phyloP scores from a whole-genome alignment of 2,113 vertebrate genomes.

The Gopherus flavomarginatus region DNA sequence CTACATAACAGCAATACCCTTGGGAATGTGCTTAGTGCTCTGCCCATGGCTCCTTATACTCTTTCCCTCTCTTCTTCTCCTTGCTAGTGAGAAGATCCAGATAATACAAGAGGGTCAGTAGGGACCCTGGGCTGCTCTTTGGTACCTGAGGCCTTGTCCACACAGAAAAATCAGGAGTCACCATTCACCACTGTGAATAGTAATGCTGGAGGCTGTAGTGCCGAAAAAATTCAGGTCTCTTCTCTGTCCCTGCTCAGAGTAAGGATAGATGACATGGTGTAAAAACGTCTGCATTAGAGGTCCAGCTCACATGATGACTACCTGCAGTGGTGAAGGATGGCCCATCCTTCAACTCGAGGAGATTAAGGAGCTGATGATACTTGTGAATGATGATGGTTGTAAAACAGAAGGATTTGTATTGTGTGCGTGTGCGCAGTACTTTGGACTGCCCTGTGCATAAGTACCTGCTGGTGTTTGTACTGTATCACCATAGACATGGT shows the following conservation, averaged over 20 bases:
- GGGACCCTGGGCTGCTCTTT: background rate
- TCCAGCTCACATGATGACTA: too few relatives aligned
- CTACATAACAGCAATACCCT: background rate
- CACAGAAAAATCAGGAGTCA: background rate
- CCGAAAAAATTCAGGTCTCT: background rate
- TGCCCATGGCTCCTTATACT: too few relatives aligned
- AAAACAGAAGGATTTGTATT: background rate
- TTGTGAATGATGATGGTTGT: background rate
- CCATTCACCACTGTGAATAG: background rate
- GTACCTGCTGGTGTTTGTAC: background rate
- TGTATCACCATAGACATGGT: background rate
- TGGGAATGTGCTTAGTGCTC: background rate
- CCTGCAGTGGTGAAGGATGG: background rate
- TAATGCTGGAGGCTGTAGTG: background rate
- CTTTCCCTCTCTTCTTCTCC: too few relatives aligned
- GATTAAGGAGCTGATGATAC: background rate
- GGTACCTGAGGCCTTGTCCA: background rate
- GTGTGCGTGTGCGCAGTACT: too few relatives aligned
- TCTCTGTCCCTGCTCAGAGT: background rate
- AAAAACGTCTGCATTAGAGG: background rate
- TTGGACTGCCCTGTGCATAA: background rate
- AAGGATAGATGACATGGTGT: background rate
- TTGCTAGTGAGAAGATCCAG: background rate
- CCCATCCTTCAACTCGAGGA: background rate
- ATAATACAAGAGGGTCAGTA: background rate